Base-by-base conservation (phyloP, 2,888 invertebrate genomes). In the Harpagoxenus sublaevis region DNA sequence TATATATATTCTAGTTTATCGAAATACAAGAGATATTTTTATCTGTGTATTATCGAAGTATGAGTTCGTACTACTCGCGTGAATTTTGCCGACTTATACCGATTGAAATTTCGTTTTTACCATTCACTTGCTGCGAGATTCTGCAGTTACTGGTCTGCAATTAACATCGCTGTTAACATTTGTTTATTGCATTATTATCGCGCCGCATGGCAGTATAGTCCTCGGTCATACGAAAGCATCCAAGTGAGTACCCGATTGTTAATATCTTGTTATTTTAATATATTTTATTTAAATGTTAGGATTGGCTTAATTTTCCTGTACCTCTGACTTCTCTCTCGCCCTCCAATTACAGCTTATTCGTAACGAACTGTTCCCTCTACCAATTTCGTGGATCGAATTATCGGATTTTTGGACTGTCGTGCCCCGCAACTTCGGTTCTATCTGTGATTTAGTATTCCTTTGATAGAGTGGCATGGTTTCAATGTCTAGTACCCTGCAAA, bases 181-280 rank as follows among this genome's bases (percentile, higher is more conserved):
- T 9, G n/a, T 53, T 57, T 57, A 57, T 57, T n/a, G n/a, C n/a
- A 53, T 53, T 57, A 12, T 57, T 28, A 57, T 57, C 4, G 9
- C n/a, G 28, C 57, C 12, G 12, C 28, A 1, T 23, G 23, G 23
- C 23, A 23, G 23, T 23, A 23, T 23, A 1, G 55, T 23, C 55
- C 10, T 55, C 5, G 55, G 6, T 3, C 23, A 23, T 12, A 55
- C 4, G 10, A 57, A 57, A 57, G 15, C 3, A 48, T 5, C 1
- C 9, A 18, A 53, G n/a, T 57, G 2, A 57, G 3, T 28, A 57
- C 28, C n/a, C 6, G 23, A 28, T 28, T 57, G 4, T 57, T 57
- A 57, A 57, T 28, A 57, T 28, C 28, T 57, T 28, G n/a, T 53
- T 53, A 53, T 62, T 35, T 62, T n/a, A 62, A 62, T 62, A 35